These are phyloP conservation scores for Ephestia elutella DNA, from an alignment of 1,140 invertebrate genomes.

Conservation along the genomic window DNA sequence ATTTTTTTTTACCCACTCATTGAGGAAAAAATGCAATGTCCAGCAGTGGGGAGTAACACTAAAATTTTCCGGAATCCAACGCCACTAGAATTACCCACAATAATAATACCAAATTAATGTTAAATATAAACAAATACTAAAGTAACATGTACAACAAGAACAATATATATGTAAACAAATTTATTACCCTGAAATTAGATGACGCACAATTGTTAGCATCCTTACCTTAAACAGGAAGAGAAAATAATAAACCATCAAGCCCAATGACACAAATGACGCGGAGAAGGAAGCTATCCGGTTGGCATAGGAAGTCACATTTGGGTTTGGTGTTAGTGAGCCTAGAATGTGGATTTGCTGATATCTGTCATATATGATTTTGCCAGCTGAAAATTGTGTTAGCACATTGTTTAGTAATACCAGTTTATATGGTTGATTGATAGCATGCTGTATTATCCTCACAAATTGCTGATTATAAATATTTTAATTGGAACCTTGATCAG, in stretches of 20 bases:
- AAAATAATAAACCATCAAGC: slow-evolving; percentile 62
- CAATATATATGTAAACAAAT: background rate
- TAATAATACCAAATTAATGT: too few species aligned
- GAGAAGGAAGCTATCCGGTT: slow-evolving; percentile 65
- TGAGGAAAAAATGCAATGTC: too few species aligned
- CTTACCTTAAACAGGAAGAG: slow-evolving; percentile 67
- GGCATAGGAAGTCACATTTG: slow-evolving; percentile 64
- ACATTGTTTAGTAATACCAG: slow-evolving; percentile 18
- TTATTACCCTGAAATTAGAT: slow-evolving; percentile 10
- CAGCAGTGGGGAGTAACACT: too few species aligned
- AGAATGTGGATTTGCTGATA: slow-evolving; percentile 66
- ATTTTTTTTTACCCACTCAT: too few species aligned
- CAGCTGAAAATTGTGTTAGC: slow-evolving; percentile 63
- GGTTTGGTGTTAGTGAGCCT: slow-evolving; percentile 66
- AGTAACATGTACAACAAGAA: background rate
- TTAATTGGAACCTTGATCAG: background rate
- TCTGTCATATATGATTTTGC: slow-evolving; percentile 71
- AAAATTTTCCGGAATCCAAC: too few species aligned
- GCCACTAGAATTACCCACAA: too few species aligned
- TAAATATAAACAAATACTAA: too few species aligned
- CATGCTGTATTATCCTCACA: background rate
- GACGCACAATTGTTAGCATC: background rate
- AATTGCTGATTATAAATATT: background rate
- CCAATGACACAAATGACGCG: slow-evolving; percentile 56
- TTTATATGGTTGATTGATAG: too few species aligned